These are phyloP conservation scores for Epinephelus malabaricus DNA, from an alignment of 2,797 vertebrate species.

Conservation along the genomic window DNA sequence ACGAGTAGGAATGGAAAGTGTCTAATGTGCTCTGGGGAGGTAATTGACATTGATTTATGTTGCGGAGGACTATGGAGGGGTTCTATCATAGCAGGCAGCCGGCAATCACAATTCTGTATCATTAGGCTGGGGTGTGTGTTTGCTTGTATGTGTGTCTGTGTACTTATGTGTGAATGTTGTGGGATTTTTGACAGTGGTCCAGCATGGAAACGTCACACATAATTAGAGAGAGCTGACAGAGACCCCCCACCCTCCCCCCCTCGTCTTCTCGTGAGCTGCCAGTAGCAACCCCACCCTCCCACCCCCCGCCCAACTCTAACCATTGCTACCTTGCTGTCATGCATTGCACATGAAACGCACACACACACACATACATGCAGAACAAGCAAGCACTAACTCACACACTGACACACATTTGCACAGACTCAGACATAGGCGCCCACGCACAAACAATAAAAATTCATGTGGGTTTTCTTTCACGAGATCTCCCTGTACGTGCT, in stretches of 20 bases:
- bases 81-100: slow-evolving; percentile 84
- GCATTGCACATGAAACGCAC: slow-evolving; percentile 53
- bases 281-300: slow-evolving; percentile 17
- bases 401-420: slow-evolving; percentile 53
- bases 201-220: slow-evolving; percentile 79
- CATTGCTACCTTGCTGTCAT: slow-evolving; percentile 65
- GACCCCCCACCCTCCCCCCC: slow-evolving; percentile 13
- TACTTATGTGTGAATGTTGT: slow-evolving; percentile 65
- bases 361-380: slow-evolving; percentile 31
- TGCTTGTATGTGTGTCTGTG: slow-evolving; percentile 44
- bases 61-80: slow-evolving; percentile 81
- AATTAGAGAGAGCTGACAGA: slow-evolving; percentile 83
- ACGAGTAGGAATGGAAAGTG: slow-evolving; percentile 81
- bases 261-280: slow-evolving; percentile 40
- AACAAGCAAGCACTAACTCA: slow-evolving; percentile 31
- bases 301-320: slow-evolving; percentile 31
- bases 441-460: slow-evolving; percentile 53
- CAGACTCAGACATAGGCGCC: slow-evolving; percentile 36
- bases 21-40: slow-evolving; percentile 85
- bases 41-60: slow-evolving; percentile 92
- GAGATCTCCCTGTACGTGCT: slow-evolving; percentile 44
- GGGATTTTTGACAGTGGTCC: slow-evolving; percentile 78
- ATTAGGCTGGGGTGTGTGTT: slow-evolving; percentile 71
- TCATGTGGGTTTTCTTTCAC: slow-evolving; percentile 56
- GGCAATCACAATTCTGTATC: slow-evolving; percentile 83